Evolutionary conservation across 2,888 invertebrate species (phyloP), one percentile per base, ranked within the genome.

Genomic region (Microplitis deprimator): DNA sequence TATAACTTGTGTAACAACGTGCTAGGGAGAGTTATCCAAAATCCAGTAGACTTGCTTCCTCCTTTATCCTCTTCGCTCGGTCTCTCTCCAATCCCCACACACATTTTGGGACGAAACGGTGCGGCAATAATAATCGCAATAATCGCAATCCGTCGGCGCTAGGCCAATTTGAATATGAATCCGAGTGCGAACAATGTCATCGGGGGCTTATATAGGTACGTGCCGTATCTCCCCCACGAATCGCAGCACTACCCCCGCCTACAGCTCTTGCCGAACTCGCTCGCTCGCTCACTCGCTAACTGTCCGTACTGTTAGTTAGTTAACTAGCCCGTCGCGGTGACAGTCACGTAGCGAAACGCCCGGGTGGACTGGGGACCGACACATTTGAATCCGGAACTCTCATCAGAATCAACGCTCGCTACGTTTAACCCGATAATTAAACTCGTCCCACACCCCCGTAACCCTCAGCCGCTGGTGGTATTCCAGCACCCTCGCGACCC

Each of bases 401-500:
- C 89, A 89, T 89, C 89, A 89, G 88, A 89, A 89, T 88, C 88
- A 88, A 85, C 87, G 85, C 85, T 88, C 88, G 88, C 87, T 89
- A 89, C 88, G 88, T 89, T 89, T 88, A 89, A 88, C 88, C 88
- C 88, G 87, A 88, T 88, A 88, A 88, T 88, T 88, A 88, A 88
- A 88, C 87, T 88, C 85, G 83, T 81, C 82, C 64, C 64, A 62
- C 73, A 74, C 29, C 73, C 68, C 76, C 78, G 41, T 29, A 73
- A 73, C 60, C 40, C 72, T 68, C 68, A 17, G 16, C 61, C 77
- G 61, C 29, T 29, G 29, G 29, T 29, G 29, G 29, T 29, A 29
- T 29, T 29, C n/a, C 40, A 39, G 75, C 70, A n/a, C 76, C 71
- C 61, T 73, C 77, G 40, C 20, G 65, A 70, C 50, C 38, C 67